Evolutionary conservation across 1,140 invertebrate genomes (phyloP), one percentile per base, ranked within the genome.

Genomic region (Dendrolimus kikuchii): DNA sequence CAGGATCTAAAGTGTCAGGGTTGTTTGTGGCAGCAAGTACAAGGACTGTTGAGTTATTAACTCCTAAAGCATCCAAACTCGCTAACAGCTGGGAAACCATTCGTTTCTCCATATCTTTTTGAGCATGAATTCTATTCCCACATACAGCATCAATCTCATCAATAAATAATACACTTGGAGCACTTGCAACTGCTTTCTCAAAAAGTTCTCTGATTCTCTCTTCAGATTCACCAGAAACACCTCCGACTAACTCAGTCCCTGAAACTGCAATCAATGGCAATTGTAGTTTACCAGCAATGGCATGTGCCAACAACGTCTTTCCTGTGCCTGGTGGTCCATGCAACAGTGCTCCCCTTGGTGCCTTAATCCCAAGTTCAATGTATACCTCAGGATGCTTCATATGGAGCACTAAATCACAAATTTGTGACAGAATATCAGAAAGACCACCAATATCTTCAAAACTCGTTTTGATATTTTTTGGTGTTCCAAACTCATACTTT

Each of bases 1-100:
- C 95, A 50, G 96, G 96, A 89, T 99, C 98, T 39, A 99, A 89
- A 0, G 94, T 89, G 80, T 99, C 98, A 1, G 96, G 95, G 59
- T 95, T 91, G 81, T 97, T 99, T 55, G 98, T 99, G 6, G 98
- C 97, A 23, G 96, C 98, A 66, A 99, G 92, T 6, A 99, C 92
- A 39, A 99, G 77, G 5, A 99, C 93, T 55, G 91, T 90, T 42
- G 90, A 88, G 36, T 90, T 92, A 65, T 88, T 89, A 70, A 93
- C 91, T 70, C 83, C 88, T 36, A 95, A 77, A 92, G 92, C 93
- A 89, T 99, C 97, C 68, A 99, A 89, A 67, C 95, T 96, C 6
- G 92, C 91, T 5, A 98, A 87, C 40, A 99, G 86, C 82, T 99
- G 97, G 9, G 97, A 92, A 5, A 99, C 97, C 80, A 99, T 97